phyloP scores from a whole-genome alignment of 2,113 vertebrate genomes.

The Amia ocellicauda region DNA sequence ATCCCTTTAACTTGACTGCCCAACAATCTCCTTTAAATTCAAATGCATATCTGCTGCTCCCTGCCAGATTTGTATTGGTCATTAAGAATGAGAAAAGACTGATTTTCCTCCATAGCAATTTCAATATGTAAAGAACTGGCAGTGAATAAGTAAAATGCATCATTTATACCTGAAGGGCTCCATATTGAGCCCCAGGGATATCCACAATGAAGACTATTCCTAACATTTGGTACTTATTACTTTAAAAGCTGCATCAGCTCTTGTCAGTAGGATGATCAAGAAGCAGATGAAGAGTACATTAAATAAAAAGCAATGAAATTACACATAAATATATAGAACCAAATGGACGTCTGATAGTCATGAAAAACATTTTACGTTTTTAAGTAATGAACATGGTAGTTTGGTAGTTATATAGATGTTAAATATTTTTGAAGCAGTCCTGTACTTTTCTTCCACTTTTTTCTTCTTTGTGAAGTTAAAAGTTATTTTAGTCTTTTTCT shows the following conservation, averaged over 20 bases:
- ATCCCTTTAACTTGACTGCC: conserved; percentile 32
- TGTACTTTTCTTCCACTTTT: too few species aligned
- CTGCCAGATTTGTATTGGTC: conserved; percentile 36
- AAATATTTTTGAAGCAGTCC: too few species aligned
- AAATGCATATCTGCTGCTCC: not conserved
- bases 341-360: too few species aligned
- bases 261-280: conserved; percentile 51
- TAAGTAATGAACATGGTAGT: too few species aligned
- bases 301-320: too few species aligned
- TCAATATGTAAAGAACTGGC: not conserved
- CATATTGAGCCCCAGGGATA: not conserved
- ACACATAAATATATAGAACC: too few species aligned
- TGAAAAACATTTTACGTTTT: too few species aligned
- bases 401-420: too few species aligned
- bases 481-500: too few species aligned
- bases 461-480: too few species aligned
- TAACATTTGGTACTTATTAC: conserved; percentile 17
- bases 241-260: conserved; percentile 35
- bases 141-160: not conserved
- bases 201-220: not conserved
- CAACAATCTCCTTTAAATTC: conserved; percentile 24
- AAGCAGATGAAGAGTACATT: too few species aligned
- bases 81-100: conserved; percentile 51
- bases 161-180: conserved; percentile 1
- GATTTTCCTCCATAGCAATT: conserved; percentile 21